These are phyloP conservation scores for Plebejus melissa DNA, from an alignment of 2,888 invertebrate species.

Conservation along the genomic window DNA sequence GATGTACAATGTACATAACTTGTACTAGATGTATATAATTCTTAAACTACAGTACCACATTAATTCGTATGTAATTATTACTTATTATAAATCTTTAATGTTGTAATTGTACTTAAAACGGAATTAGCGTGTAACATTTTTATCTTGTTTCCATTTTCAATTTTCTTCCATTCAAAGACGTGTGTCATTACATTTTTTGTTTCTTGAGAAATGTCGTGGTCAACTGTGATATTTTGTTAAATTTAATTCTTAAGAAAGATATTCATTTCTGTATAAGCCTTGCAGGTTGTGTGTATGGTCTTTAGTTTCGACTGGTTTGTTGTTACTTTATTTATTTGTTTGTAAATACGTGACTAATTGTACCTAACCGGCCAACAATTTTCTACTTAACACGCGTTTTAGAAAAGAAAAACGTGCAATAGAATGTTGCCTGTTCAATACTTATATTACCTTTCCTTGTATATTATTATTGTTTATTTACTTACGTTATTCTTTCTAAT, in stretches of 20 bases:
- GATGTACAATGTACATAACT: slow-evolving; percentile 22
- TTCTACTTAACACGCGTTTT: slow-evolving; percentile 9
- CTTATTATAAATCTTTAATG: slow-evolving; percentile 65
- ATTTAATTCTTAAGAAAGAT: slow-evolving; percentile 69
- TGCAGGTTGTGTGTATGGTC: slow-evolving; percentile 46
- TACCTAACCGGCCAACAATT: slow-evolving; percentile 46
- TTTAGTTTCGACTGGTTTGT: slow-evolving; percentile 50
- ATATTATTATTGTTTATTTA: slow-evolving; percentile 61
- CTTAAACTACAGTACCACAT: slow-evolving; percentile 58
- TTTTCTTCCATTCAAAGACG: slow-evolving; percentile 40
- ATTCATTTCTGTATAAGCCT: slow-evolving; percentile 55
- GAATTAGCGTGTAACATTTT: slow-evolving; percentile 53
- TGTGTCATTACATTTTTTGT: slow-evolving; percentile 41
- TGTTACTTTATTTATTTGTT: slow-evolving; percentile 75
- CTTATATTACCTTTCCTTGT: slow-evolving; percentile 55
- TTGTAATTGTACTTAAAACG: slow-evolving; percentile 73
- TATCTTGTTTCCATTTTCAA: slow-evolving; percentile 37
- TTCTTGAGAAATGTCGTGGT: slow-evolving; percentile 71
- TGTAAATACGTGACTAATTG: slow-evolving; percentile 59
- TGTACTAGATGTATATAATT: slow-evolving; percentile 30
- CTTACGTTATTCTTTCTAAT: slow-evolving; percentile 74
- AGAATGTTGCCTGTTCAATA: slow-evolving; percentile 61
- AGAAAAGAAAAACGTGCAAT: slow-evolving; percentile 60
- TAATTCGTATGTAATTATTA: slow-evolving; percentile 59
- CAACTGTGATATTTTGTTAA: slow-evolving; percentile 79